Base-by-base conservation (phyloP, 1,140 invertebrate species). In the Teleopsis dalmanni region DNA sequence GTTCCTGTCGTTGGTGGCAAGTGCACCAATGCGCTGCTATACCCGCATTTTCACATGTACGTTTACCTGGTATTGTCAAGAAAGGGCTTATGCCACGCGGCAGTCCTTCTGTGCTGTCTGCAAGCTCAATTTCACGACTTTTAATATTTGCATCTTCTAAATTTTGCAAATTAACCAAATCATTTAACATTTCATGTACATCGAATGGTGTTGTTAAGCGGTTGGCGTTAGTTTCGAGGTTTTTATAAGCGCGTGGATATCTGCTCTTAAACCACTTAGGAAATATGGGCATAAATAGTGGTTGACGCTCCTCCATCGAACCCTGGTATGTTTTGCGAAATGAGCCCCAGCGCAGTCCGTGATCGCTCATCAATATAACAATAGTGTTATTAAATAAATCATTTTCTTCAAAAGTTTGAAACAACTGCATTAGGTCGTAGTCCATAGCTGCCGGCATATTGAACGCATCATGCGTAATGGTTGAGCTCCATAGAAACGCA, bases 311-410 rank as follows among this genome's bases (percentile, higher is more conserved):
- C 70, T 98, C 94, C 53, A 71, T 57, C 57, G 95, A 78, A 64
- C 87, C 83, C 52, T 86, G 80, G 60, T 86, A 84, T 0, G 91
- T 95, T 29, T 65, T 60, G 5, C 76, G 65, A 40, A 78, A 78
- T 9, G 75, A 71, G 3, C 92, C 92, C 76, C 85, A 95, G 23
- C 94, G 71, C 58, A 93, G 82, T 1, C 95, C 94, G 66, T 97
- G 94, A 69, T 98, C 94, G 57, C 91, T 93, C 59, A 93, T 74
- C 5, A 95, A 77, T 19, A 96, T 74, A 1, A 96, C 62, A 53
- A 86, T 71, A 0, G 84, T 83, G 23, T 82, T 78, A 49, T 87
- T 79, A 41, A 85, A 64, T 13, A 79, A 69, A 0, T 77, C 76
- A 4, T 71, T 66, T 1, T 71, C 53, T 11, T 80, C 72, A 33